Percentiles rank a stretch among this genome's conserved stretches.
phyloP scores from a whole-genome alignment of 1,140 invertebrate genomes.

The Rhopalosiphum maidis region DNA sequence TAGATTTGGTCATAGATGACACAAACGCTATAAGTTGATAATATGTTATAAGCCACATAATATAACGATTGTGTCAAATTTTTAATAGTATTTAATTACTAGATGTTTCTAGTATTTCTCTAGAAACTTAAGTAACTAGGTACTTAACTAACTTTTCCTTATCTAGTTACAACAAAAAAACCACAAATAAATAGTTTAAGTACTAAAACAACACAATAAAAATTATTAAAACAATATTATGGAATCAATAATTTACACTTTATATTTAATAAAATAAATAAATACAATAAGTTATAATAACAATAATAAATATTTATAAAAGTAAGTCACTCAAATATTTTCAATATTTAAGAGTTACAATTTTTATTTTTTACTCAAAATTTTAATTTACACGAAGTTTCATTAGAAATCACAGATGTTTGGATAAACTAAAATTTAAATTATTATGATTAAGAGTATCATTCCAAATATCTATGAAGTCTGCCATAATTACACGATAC shows the following conservation, averaged over 20 bases:
- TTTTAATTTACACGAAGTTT: background rate
- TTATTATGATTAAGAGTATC: background rate
- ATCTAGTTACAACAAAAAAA: background rate
- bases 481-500: background rate
- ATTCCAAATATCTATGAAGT: background rate
- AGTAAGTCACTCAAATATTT: slow-evolving; percentile 6
- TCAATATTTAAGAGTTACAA: background rate
- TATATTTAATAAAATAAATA: slow-evolving; percentile 1
- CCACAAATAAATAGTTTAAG: background rate
- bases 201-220: background rate
- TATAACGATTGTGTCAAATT: background rate
- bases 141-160: background rate
- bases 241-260: background rate
- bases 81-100: background rate
- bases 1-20: background rate
- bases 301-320: background rate
- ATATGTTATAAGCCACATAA: background rate
- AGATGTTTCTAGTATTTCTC: background rate
- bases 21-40: background rate
- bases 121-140: background rate
- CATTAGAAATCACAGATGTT: background rate
- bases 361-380: background rate
- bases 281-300: background rate
- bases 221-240: background rate
- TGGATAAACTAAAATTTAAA: background rate